Percentiles rank a stretch among this genome's conserved stretches.
Evolutionary conservation across 2,797 vertebrate genomes (phyloP).

Genomic region (Chrysocyon brachyurus): DNA sequence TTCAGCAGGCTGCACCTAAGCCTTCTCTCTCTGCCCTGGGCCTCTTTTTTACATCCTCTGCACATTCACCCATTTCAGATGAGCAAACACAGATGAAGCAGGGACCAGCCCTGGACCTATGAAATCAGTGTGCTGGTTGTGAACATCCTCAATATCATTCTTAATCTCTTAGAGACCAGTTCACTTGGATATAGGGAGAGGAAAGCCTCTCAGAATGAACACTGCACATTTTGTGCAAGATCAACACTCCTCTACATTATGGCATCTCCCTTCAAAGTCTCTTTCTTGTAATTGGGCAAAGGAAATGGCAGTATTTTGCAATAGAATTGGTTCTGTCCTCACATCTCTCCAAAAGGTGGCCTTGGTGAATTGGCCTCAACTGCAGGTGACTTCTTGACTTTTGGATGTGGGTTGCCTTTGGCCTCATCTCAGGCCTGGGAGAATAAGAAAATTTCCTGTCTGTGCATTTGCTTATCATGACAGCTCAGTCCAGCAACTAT

Average conservation of each 20-base stretch:
- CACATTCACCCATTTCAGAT: not conserved
- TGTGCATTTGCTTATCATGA: not conserved
- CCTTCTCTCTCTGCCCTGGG: not conserved
- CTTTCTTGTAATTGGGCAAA: not conserved
- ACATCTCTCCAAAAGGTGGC: not conserved
- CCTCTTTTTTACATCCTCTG: fast-evolving
- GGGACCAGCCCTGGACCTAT: not conserved
- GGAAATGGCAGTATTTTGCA: not conserved
- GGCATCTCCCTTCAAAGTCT: not conserved
- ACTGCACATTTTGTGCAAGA: not conserved
- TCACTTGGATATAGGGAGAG: not conserved
- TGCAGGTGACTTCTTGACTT: not conserved
- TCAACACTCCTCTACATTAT: not conserved
- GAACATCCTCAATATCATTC: not conserved
- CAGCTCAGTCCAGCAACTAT: not conserved
- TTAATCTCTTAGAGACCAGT: not conserved
- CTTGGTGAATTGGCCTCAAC: not conserved
- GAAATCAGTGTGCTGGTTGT: not conserved
- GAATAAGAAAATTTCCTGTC: not conserved
- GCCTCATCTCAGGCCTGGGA: not conserved
- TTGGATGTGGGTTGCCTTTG: not conserved
- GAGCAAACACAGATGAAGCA: not conserved
- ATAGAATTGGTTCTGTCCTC: not conserved
- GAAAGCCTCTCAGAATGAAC: not conserved
- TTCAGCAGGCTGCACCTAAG: not conserved